Evolutionary conservation across 2,113 vertebrate genomes (phyloP), one percentile per base, ranked within the genome.

Genomic region (Nibea coibor): DNA sequence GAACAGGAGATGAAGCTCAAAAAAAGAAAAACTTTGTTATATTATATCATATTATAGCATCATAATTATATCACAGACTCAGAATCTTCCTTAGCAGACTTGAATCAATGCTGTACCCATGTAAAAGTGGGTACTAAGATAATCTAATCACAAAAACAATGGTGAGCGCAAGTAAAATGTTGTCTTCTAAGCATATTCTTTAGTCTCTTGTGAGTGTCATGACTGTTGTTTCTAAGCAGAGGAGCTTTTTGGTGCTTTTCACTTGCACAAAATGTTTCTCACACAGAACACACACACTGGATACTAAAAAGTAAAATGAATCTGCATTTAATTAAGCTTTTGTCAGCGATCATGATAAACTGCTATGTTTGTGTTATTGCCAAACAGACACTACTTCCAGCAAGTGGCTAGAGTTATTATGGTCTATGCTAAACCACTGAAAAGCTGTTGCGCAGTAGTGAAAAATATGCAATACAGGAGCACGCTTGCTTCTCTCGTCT

Each of bases 301-400:
- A 65, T 63, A 62, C 54, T 10, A 24, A 70, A 77, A 10, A 56
- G 72, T 8, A 19, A 59, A 1, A 47, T 28, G 6, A 68, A 67
- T 81, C 35, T 78, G 59, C 54, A n/a, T 80, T 82, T 75, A 5
- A 71, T 62, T 66, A 64, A 73, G 24, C 0, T 6, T 19, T 14
- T 64, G 42, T 20, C 19, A 50, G 53, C 2, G 10, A 66, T 75
- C 17, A 69, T 63, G 15, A 71, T 76, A 53, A 76, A 84, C 59
- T 59, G 48, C 35, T 57, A 28, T 31, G 10, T 62, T 51, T 48
- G 15, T 28, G 16, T 66, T 57, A 35, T 24, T 69, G 26, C 62
- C 74, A 75, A 62, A 69, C 64, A 85, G 58, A 66, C n/a, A 57
- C 56, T 65, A n/a, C 31, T 80, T 75, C 51, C 26, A 66, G 24